Percentiles rank a stretch among this genome's conserved stretches.
These are phyloP conservation scores for Oreonectes daqikongensis DNA, from an alignment of 2,797 vertebrate species.

Conservation along the genomic window DNA sequence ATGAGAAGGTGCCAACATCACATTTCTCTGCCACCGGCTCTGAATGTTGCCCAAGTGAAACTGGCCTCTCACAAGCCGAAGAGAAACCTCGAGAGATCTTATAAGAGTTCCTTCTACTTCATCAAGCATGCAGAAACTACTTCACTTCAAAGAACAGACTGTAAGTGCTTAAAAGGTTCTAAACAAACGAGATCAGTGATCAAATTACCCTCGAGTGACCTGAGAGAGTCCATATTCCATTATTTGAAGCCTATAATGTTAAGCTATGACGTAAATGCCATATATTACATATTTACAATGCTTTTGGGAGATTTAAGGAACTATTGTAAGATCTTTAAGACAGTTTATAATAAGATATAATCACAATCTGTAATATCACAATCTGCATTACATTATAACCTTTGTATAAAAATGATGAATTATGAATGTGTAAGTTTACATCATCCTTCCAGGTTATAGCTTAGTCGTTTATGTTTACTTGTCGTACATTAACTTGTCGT, in stretches of 20 bases:
- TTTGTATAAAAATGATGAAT: neutral
- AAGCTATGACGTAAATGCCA: neutral
- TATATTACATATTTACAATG: neutral
- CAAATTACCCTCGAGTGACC: conserved; percentile 42
- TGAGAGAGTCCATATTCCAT: conserved; percentile 15
- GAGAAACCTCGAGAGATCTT: conserved; percentile 8
- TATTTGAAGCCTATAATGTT: neutral
- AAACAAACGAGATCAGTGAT: conserved; percentile 44
- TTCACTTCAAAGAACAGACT: conserved; percentile 50
- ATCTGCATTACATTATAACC: neutral
- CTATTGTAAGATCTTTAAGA: too few relatives aligned
- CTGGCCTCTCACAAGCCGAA: neutral
- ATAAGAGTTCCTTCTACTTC: conserved; percentile 41
- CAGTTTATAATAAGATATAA: too few relatives aligned
- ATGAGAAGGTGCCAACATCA: neutral
- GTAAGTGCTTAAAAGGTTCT: conserved; percentile 46
- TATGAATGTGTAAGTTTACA: neutral
- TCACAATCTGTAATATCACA: too few relatives aligned
- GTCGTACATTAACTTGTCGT: too few relatives aligned
- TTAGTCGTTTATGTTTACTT: too few relatives aligned
- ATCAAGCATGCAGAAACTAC: conserved; percentile 45
- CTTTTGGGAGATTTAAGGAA: neutral
- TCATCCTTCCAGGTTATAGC: too few relatives aligned
- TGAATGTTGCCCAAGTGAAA: neutral
- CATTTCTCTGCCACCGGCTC: neutral